Percentiles rank a stretch among this genome's conserved stretches.
Evolutionary conservation across 2,888 invertebrate species (phyloP).

Genomic region (Polymixis lichenea): DNA sequence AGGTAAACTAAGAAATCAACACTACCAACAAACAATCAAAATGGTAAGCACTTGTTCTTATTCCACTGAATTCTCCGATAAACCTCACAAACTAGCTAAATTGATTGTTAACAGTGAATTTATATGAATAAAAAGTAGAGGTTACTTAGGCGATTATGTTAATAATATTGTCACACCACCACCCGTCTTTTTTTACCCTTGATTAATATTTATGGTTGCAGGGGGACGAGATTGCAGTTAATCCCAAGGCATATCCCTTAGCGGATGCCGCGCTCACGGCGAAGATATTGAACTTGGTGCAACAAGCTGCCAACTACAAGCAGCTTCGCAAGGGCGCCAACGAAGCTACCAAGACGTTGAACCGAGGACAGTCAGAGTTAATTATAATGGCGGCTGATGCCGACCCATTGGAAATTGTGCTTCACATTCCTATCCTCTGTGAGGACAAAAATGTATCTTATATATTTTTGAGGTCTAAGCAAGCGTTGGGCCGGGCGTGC

Average conservation of each 20-base stretch:
- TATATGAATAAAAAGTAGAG: background rate
- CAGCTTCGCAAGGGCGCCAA: slow-evolving; percentile 99
- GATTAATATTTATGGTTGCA: slow-evolving; percentile 77
- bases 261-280: slow-evolving; percentile 98
- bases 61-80: background rate
- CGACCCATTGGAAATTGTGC: slow-evolving; percentile 98
- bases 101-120: background rate
- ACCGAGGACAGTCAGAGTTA: slow-evolving; percentile 98
- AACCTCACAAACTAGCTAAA: background rate
- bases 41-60: slow-evolving; percentile 81
- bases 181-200: background rate
- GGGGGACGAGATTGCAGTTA: slow-evolving; percentile 94
- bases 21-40: slow-evolving; percentile 60
- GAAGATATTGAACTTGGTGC: slow-evolving; percentile 98
- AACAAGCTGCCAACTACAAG: slow-evolving; percentile 99
- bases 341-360: slow-evolving; percentile 99
- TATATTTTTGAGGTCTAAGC: slow-evolving; percentile 98
- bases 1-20: slow-evolving; percentile 76
- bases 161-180: background rate
- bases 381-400: slow-evolving; percentile 99
- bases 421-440: slow-evolving; percentile 99
- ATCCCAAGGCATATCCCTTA: slow-evolving; percentile 99
- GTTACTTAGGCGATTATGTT: slow-evolving; percentile 42
- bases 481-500: slow-evolving; percentile 98
- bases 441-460: slow-evolving; percentile 99